Percentiles rank a stretch among this genome's conserved stretches.
These are phyloP conservation scores for Syngnathus acus DNA, from an alignment of 2,797 vertebrate genomes.

Conservation along the genomic window DNA sequence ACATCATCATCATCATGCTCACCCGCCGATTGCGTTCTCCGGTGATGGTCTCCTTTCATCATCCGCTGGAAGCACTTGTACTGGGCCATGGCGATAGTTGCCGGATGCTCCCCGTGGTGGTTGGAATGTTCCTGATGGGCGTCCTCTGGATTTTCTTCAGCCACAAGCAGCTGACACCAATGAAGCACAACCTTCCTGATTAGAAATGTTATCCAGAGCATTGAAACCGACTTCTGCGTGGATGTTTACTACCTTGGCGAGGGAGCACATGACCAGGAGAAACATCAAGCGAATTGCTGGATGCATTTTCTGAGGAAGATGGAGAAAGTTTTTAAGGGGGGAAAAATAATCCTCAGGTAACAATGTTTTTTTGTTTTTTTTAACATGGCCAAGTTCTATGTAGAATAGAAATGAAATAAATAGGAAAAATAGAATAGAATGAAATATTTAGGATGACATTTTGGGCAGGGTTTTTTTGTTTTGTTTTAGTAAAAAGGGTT, in stretches of 20 bases:
- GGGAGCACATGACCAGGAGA: slow-evolving; percentile 60
- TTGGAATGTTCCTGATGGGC: slow-evolving; percentile 21
- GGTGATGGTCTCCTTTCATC: slow-evolving; percentile 68
- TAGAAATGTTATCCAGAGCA: background rate
- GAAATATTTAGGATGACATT: too few relatives aligned
- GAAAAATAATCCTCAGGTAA: background rate
- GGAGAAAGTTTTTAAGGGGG: background rate
- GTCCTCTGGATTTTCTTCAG: slow-evolving; percentile 44
- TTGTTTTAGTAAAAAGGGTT: background rate
- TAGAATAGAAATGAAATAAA: too few relatives aligned
- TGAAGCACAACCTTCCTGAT: background rate
- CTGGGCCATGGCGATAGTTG: slow-evolving; percentile 80
- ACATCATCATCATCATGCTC: slow-evolving; percentile 8
- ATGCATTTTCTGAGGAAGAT: slow-evolving; percentile 13
- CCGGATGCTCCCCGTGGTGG: slow-evolving; percentile 34
- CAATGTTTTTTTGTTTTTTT: too few relatives aligned
- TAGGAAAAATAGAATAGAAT: too few relatives aligned
- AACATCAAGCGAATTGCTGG: slow-evolving; percentile 32
- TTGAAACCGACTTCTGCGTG: background rate
- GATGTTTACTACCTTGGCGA: slow-evolving; percentile 63
- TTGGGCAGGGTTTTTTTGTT: background rate
- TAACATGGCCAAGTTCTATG: too few relatives aligned
- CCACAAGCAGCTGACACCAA: slow-evolving; percentile 54
- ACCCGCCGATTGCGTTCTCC: slow-evolving; percentile 68
- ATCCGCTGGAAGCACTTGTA: slow-evolving; percentile 93